phyloP scores from a whole-genome alignment of 2,113 vertebrate species.

The Chaetodon trifascialis region DNA sequence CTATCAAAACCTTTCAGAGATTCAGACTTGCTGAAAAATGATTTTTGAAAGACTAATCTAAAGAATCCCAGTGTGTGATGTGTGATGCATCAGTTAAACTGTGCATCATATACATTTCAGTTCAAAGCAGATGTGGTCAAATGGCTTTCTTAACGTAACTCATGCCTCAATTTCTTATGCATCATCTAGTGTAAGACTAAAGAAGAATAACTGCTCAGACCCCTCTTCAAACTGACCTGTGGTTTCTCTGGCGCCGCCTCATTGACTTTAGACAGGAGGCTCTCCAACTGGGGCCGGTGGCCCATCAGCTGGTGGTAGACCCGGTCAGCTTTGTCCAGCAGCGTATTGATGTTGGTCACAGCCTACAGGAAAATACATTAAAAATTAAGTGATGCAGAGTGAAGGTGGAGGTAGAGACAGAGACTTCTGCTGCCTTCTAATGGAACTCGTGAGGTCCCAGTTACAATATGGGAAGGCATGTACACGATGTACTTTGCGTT shows the following conservation, averaged over 20 bases:
- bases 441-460: no score
- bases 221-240: slow-evolving; percentile 85
- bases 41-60: not conserved
- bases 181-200: no score
- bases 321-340: slow-evolving; percentile 97
- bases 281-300: slow-evolving; percentile 95
- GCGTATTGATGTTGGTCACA: slow-evolving; percentile 97
- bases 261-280: slow-evolving; percentile 95
- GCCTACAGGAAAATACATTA: slow-evolving; percentile 82
- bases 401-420: not conserved
- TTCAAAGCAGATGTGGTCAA: not conserved
- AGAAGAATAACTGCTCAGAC: not conserved
- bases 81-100: not conserved
- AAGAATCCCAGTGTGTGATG: not conserved
- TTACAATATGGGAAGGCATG: no score
- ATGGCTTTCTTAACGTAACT: not conserved
- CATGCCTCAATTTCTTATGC: not conserved
- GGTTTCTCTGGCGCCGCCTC: slow-evolving; percentile 98
- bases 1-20: not conserved
- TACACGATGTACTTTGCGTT: no score
- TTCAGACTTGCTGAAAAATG: not conserved
- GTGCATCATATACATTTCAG: not conserved
- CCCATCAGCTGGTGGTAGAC: slow-evolving; percentile 99
- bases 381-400: not conserved
- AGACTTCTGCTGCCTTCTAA: not conserved